Percentiles rank a stretch among this genome's conserved stretches.
Evolutionary conservation across 2,797 vertebrate species (phyloP).

Genomic region (Hoplostethus atlanticus): DNA sequence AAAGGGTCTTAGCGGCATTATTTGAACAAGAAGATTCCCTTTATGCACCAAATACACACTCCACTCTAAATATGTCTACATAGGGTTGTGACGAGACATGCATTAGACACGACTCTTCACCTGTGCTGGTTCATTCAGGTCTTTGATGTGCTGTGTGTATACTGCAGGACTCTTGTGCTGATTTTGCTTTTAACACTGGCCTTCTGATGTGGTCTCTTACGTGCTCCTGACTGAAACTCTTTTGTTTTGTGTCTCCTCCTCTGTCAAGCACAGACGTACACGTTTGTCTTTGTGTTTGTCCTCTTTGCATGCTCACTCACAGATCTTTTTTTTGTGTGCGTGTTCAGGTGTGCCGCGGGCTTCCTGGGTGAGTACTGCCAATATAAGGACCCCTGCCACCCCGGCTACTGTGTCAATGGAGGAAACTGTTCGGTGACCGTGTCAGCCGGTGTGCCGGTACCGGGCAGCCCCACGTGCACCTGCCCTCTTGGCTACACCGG

Average conservation of each 20-base stretch:
- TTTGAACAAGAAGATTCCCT: background rate
- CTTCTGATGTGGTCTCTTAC: constrained; percentile 70
- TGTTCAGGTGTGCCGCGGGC: constrained; percentile 88
- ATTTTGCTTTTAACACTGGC: constrained; percentile 11
- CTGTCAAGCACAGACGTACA: constrained; percentile 10
- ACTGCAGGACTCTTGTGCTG: constrained; percentile 20
- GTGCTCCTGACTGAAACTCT: constrained; percentile 63
- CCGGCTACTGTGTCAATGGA: constrained; percentile 89
- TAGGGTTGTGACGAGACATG: background rate
- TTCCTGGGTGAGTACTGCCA: constrained; percentile 95
- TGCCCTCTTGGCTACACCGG: constrained; percentile 90
- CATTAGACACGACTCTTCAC: constrained; percentile 34
- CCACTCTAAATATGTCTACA: constrained; percentile 21
- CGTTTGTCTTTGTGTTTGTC: constrained; percentile 30
- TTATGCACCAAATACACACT: background rate
- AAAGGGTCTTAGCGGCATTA: constrained; percentile 5
- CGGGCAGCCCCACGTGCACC: constrained; percentile 83
- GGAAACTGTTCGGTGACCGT: constrained; percentile 90
- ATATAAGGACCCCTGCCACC: constrained; percentile 91
- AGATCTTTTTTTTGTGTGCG: constrained; percentile 33
- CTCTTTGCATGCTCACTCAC: constrained; percentile 12
- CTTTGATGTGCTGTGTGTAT: constrained; percentile 50
- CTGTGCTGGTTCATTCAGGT: constrained; percentile 19
- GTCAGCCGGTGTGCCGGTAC: constrained; percentile 76
- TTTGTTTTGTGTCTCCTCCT: constrained; percentile 65